Percentiles rank a stretch among this genome's conserved stretches.
These are phyloP conservation scores for Drosophila santomea DNA, from an alignment of 1,140 invertebrate genomes.

Conservation along the genomic window DNA sequence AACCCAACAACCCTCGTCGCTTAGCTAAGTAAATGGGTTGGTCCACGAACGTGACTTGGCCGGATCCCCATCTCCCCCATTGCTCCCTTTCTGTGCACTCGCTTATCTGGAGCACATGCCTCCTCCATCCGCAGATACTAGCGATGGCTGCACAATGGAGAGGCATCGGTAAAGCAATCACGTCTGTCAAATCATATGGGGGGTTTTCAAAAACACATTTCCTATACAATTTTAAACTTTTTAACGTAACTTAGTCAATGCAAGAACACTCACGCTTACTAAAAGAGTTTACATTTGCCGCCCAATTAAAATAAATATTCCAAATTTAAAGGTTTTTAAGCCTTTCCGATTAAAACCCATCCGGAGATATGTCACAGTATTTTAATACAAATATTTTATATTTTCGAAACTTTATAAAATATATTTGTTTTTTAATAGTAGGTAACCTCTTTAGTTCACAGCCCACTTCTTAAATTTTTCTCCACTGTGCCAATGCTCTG, in stretches of 20 bases:
- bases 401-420: no score
- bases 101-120: constrained; percentile 41
- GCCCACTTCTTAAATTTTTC: background rate
- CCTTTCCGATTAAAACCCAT: no score
- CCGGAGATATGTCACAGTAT: no score
- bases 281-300: no score
- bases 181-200: background rate
- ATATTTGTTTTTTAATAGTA: no score
- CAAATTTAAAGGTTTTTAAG: no score
- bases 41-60: constrained; percentile 70
- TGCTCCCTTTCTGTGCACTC: constrained; percentile 7
- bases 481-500: constrained; percentile 41
- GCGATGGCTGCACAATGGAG: constrained; percentile 53
- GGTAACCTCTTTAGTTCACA: no score
- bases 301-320: no score
- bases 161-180: background rate
- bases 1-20: constrained; percentile 63
- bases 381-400: no score
- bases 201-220: background rate
- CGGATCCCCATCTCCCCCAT: constrained; percentile 7
- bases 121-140: constrained; percentile 36
- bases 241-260: no score
- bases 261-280: no score
- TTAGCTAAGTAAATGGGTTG: constrained; percentile 83
- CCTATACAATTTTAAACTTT: no score